Evolutionary conservation across 2,797 vertebrate genomes (phyloP).

Genomic region (Myotis findleyi): DNA sequence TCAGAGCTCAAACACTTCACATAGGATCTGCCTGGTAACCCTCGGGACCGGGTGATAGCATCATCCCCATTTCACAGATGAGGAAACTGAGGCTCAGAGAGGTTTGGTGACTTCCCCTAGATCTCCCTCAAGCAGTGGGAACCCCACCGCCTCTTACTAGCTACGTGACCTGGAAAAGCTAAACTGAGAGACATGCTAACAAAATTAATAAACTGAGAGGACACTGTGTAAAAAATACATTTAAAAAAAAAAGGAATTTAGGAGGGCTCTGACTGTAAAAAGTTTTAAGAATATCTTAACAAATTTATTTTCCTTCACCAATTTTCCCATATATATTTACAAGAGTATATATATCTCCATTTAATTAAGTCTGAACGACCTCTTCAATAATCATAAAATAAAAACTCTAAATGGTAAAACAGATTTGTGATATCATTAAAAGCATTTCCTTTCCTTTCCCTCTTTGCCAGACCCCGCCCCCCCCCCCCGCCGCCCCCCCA

Average conservation of each 20-base stretch:
- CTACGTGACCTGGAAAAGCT: not conserved
- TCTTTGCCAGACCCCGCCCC: not conserved
- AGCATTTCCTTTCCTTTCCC: not conserved
- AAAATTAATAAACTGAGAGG: not conserved
- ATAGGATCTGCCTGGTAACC: not conserved
- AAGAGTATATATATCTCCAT: not conserved
- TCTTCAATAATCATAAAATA: not conserved
- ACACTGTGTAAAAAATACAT: not conserved
- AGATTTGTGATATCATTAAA: not conserved
- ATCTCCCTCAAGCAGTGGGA: not conserved
- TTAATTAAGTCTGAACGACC: not conserved
- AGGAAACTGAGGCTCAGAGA: not conserved
- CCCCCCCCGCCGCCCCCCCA: not conserved
- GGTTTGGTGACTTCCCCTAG: not conserved
- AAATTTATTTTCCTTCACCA: not conserved
- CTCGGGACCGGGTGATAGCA: not conserved
- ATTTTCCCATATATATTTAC: not conserved
- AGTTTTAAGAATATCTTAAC: not conserved
- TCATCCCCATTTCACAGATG: not conserved
- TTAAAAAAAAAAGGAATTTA: not conserved
- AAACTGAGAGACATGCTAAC: too few species aligned
- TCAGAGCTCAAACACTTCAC: not conserved
- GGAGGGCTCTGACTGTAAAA: not conserved
- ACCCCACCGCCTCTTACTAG: not conserved
- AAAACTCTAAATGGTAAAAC: not conserved